Base-by-base conservation (phyloP, 2,888 invertebrate species). In the Epirrhoe alternata region DNA sequence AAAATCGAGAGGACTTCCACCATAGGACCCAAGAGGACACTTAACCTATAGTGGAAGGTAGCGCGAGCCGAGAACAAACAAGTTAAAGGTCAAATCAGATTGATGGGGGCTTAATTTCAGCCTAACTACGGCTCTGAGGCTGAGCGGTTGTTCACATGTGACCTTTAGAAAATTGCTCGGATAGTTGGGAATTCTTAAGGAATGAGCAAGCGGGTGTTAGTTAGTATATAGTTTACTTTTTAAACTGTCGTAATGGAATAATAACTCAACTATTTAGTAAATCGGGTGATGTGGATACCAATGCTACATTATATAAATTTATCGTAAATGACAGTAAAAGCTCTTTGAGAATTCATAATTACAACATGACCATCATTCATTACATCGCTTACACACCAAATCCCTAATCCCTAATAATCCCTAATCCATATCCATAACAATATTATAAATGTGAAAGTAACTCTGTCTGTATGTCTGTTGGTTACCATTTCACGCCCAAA, bases 81-180 rank as follows among this genome's bases (percentile, higher is more conserved):
- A 24, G 24, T 33, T 7, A 33, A 33, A 5, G 33, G 33, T 7
- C 5, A 33, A 33, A 33, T 33, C 6, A 42, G 12, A 12, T 42
- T 42, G 10, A 35, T 4, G 35, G 35, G 35, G 45, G 14, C 14
- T 45, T 5, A 16, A 54, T 14, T 47, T 42, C 1, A 52, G 17
- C n/a, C 53, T 52, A 17, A 52, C 7, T 52, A 30, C 51, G 58
- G 24, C 51, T 31, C 84, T 78, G 74, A 78, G 76, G 75, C 79
- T 82, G 84, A 82, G 83, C 81, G 90, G 89, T 88, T 91, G 78
- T 90, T 91, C 86, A 90, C 92, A 77, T 74, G 74, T 90, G 89
- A 89, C 92, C 92, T 92, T 92, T 92, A 88, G 77, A 81, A 81
- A 86, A 85, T 84, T 79, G 79, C 83, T 76, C 73, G 72, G 76